Conservation (phyloP, 30 jellyfish, hydroid and myxozoan genomes). For the Cassiopea xamachana region DNA sequence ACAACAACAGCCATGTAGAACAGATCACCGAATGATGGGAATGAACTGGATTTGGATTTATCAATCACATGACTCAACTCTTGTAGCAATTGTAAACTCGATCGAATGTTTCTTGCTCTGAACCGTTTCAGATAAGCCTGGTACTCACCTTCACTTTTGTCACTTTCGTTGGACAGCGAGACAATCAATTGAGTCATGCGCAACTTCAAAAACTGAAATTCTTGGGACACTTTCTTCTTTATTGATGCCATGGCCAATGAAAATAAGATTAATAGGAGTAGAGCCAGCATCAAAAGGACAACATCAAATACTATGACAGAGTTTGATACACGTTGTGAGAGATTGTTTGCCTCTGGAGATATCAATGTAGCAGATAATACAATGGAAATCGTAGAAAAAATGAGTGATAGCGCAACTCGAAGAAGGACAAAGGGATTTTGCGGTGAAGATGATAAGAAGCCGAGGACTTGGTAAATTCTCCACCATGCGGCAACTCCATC, state of each 20-base stretch:
- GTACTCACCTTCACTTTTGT: conserved; percentile 61
- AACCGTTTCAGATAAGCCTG: conserved; percentile 65
- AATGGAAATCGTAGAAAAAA: conserved; percentile 3
- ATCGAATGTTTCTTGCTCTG: conserved; percentile 47
- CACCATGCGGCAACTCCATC: conserved; percentile 76
- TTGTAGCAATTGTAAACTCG: conserved; percentile 54
- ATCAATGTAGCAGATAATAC: conserved; percentile 17
- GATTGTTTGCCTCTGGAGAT: background rate
- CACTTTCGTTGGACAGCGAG: background rate
- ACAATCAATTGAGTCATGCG: conserved; percentile 39
- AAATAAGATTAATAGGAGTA: background rate
- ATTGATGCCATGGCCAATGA: background rate
- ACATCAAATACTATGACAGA: background rate
- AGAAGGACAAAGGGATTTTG: conserved; percentile 35
- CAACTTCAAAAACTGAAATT: conserved; percentile 24
- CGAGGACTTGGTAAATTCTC: conserved; percentile 56
- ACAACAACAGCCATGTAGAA: conserved; percentile 1
- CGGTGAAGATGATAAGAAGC: conserved; percentile 28
- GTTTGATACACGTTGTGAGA: background rate
- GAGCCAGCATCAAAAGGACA: conserved; percentile 2
- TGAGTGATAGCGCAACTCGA: background rate
- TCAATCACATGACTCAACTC: conserved; percentile 34
- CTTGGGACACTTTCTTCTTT: background rate
- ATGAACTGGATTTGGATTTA: conserved; percentile 28
- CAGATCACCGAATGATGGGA: background rate